phyloP scores from a whole-genome alignment of 2,113 vertebrate species.

The Notiomystis cincta region DNA sequence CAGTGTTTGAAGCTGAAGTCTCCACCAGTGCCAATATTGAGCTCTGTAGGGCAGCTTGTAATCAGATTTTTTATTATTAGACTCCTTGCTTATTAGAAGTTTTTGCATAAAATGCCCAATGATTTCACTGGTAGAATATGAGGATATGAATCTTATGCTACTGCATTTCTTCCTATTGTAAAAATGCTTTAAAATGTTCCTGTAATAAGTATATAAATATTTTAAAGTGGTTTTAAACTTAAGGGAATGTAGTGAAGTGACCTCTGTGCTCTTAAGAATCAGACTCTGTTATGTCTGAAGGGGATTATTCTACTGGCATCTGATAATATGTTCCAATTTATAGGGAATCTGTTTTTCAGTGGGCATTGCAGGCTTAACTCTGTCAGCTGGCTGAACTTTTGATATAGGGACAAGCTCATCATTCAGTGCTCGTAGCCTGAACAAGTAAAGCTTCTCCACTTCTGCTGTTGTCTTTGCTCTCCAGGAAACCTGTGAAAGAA shows the following conservation, averaged over 20 bases:
- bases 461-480: neutral
- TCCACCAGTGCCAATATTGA: neutral
- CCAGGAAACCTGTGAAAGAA: neutral
- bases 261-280: neutral
- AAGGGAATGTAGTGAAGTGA: neutral
- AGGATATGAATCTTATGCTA: neutral
- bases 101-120: neutral
- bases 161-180: neutral
- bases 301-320: neutral
- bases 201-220: neutral
- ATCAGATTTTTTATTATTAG: neutral
- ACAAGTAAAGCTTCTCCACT: neutral
- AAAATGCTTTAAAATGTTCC: neutral
- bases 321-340: neutral
- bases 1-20: rapidly evolving
- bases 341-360: neutral
- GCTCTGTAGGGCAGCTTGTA: neutral
- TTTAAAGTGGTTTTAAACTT: neutral
- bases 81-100: neutral
- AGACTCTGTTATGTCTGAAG: neutral
- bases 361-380: neutral
- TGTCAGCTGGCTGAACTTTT: neutral
- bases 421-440: neutral
- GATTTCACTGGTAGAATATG: neutral
- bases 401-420: neutral